These are phyloP conservation scores for Enteromius fasciolatus DNA, from an alignment of 2,797 vertebrate genomes.

Conservation along the genomic window DNA sequence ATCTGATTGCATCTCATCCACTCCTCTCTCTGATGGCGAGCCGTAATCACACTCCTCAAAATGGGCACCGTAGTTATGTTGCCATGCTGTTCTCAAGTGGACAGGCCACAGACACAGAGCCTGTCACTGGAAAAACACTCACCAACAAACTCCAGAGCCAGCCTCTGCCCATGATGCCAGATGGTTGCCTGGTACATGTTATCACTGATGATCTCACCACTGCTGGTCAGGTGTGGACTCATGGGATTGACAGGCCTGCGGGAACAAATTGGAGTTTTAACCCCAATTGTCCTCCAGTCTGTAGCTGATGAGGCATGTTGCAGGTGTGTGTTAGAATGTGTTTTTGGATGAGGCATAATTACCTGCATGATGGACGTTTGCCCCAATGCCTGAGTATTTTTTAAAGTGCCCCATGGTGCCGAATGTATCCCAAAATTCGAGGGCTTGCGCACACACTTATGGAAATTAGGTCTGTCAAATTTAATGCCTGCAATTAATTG, in stretches of 20 bases:
- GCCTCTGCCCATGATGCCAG: constrained; percentile 22
- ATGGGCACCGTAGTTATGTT: constrained; percentile 24
- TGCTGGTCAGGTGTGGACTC: background rate
- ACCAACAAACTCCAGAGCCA: constrained; percentile 12
- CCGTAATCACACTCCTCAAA: constrained; percentile 32
- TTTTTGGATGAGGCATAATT: constrained; percentile 39
- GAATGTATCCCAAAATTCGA: constrained; percentile 17
- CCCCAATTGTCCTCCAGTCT: constrained; percentile 18
- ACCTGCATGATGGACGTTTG: constrained; percentile 43
- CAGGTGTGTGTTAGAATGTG: constrained; percentile 4
- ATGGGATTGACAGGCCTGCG: constrained; percentile 28
- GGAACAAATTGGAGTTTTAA: constrained; percentile 16
- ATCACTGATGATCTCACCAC: constrained; percentile 35
- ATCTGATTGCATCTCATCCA: constrained; percentile 29
- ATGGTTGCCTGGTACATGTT: constrained; percentile 27
- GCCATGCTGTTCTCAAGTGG: constrained; percentile 36
- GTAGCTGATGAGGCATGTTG: constrained; percentile 17
- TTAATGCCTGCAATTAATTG: constrained; percentile 1
- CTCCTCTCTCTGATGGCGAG: constrained; percentile 13
- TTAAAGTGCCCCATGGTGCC: constrained; percentile 19
- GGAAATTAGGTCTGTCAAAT: constrained; percentile 8
- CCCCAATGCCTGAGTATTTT: constrained; percentile 20
- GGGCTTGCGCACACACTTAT: background rate
- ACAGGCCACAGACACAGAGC: constrained; percentile 15
- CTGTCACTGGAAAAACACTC: constrained; percentile 34